These are phyloP conservation scores for Notarius quadriscutis DNA, from an alignment of 2,113 vertebrate genomes.

Conservation along the genomic window DNA sequence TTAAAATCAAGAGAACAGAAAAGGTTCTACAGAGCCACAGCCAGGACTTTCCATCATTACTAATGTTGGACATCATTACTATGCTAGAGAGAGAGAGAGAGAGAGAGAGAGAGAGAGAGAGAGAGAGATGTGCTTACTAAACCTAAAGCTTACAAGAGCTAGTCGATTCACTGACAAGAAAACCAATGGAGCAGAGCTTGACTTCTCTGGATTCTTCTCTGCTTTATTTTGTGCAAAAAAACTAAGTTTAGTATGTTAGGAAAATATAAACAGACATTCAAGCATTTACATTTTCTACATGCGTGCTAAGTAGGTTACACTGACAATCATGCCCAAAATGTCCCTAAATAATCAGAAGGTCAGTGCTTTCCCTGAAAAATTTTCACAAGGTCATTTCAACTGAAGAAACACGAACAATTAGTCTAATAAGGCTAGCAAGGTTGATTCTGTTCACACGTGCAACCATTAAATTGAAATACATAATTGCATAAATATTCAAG, in stretches of 20 bases:
- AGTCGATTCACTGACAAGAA: slow-evolving; percentile 16
- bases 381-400: background rate
- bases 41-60: slow-evolving; percentile 38
- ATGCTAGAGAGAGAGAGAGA: background rate
- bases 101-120: slow-evolving; percentile 6
- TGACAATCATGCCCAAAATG: background rate
- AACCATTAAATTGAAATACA: slow-evolving; percentile 1
- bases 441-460: background rate
- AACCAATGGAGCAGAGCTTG: background rate
- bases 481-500: slow-evolving; percentile 8
- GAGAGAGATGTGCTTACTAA: slow-evolving; percentile 10
- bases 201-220: slow-evolving; percentile 8
- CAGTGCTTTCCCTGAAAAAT: background rate
- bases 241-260: too few relatives aligned
- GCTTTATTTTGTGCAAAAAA: slow-evolving; percentile 37
- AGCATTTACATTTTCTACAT: background rate
- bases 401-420: background rate
- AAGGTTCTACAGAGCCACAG: slow-evolving; percentile 54
- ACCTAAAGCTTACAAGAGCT: background rate
- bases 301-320: background rate
- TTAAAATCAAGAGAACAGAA: slow-evolving; percentile 57
- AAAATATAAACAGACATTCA: background rate
- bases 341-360: background rate
- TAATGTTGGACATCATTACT: slow-evolving; percentile 15
- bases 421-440: background rate